Evolutionary conservation across 2,113 vertebrate genomes (phyloP).

Genomic region (Fregetta grallaria): DNA sequence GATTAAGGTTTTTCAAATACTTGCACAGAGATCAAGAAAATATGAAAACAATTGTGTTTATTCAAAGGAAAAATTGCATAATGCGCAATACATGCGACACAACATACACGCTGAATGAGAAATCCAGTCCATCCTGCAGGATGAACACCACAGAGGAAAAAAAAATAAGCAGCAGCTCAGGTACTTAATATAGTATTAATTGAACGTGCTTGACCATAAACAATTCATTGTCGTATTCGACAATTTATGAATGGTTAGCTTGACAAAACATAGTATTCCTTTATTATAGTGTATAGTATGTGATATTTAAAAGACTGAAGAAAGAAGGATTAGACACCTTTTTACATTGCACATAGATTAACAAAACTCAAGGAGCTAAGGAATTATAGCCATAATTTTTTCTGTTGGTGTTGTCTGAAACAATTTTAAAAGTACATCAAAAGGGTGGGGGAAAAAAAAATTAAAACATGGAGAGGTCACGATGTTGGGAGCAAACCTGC

Average conservation of each 20-base stretch:
- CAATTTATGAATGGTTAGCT: not conserved
- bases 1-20: not conserved
- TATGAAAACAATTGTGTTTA: not conserved
- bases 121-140: not conserved
- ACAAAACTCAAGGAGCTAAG: not conserved
- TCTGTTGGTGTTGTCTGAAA: not conserved
- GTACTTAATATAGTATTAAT: not conserved
- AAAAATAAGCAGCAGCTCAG: not conserved
- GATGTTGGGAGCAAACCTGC: not conserved
- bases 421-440: not conserved
- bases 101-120: not conserved
- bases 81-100: not conserved
- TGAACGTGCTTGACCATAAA: not conserved
- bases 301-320: not conserved
- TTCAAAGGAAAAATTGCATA: not conserved
- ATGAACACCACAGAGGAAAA: not conserved
- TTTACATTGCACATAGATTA: not conserved
- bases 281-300: not conserved
- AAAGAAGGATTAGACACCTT: not conserved
- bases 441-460: too few relatives aligned
- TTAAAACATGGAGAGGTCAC: not conserved
- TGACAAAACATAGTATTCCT: not conserved
- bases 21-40: not conserved
- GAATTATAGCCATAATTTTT: not conserved
- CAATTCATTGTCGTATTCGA: not conserved